phyloP scores from a whole-genome alignment of 2,888 invertebrate genomes.

The Thalpophila matura region DNA sequence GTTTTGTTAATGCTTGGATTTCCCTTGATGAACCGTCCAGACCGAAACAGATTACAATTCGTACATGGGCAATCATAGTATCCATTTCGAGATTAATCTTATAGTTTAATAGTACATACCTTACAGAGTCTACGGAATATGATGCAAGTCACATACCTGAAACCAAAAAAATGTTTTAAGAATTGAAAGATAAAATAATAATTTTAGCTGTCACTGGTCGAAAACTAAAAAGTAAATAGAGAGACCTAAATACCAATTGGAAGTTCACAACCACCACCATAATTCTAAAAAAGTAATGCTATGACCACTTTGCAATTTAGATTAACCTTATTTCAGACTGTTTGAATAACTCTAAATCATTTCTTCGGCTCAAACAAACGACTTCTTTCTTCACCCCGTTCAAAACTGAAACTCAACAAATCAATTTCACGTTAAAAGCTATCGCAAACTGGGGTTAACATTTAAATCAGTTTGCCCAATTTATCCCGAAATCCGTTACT shows the following conservation, averaged over 20 bases:
- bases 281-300: background rate
- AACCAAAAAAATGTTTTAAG: background rate
- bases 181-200: background rate
- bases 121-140: background rate
- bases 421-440: slow-evolving; percentile 53
- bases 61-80: slow-evolving; percentile 26
- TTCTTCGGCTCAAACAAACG: slow-evolving; percentile 10
- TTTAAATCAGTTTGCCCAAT: slow-evolving; percentile 65
- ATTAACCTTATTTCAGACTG: background rate
- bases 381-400: slow-evolving; percentile 9
- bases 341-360: slow-evolving; percentile 2
- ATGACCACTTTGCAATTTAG: background rate
- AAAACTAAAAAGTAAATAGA: no score
- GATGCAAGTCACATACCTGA: slow-evolving; percentile 33
- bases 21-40: slow-evolving; percentile 13
- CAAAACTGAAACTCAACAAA: slow-evolving; percentile 35
- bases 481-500: slow-evolving; percentile 59
- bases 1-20: slow-evolving; percentile 10
- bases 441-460: slow-evolving; percentile 50
- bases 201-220: no score
- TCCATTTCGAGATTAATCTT: slow-evolving; percentile 15
- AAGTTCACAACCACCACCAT: no score
- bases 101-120: slow-evolving; percentile 22
- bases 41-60: slow-evolving; percentile 33
- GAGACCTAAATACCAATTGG: no score